Base-by-base conservation (phyloP, 2,888 invertebrate genomes). In the Cheilosia grossa region DNA sequence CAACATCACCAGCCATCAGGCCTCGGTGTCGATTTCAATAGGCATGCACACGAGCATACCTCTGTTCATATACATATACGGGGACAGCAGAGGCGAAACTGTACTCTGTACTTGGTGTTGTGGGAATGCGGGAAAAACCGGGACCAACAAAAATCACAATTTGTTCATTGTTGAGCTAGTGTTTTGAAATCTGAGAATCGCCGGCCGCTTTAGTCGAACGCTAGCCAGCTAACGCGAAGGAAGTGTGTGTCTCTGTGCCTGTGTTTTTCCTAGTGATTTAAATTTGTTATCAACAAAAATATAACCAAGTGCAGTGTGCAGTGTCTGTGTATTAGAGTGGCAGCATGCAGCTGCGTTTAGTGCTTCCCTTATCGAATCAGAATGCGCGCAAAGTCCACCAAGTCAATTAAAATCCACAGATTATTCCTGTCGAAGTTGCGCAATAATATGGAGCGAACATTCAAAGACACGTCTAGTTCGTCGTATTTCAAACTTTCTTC, bases 361-460 rank as follows among this genome's bases (percentile, higher is more conserved):
- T 53, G 64, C 53, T 70, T 58, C 58, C 56, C 58, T 53, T 51
- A 42, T 47, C 53, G 17, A 21, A 0, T 67, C 63, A 85, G 15
- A 44, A 85, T 85, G 85, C 81, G 74, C 61, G 75, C 67, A 3
- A 85, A 81, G 67, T 49, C 70, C 10, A 69, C 15, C 37, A 77
- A 72, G 61, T 9, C 59, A 1, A 24, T 63, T 6, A 83, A 66
- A 54, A 70, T 19, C 10, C 83, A 63, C 53, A 61, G 44, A 81
- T 21, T 67, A 10, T 47, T 81, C 17, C 47, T 85, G 10, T 85
- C 81, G 4, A 85, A 72, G 54, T n/a, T 82, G 44, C 78, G 82
- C 19, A 9, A 53, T 21, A 80, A 66, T 44, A 88, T 88, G 88
- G 88, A 88, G 58, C 86, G 87, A 24, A 75, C 66, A 54, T 82